Evolutionary conservation across 1,140 invertebrate species (phyloP).

Genomic region (Goniozus legneri): DNA sequence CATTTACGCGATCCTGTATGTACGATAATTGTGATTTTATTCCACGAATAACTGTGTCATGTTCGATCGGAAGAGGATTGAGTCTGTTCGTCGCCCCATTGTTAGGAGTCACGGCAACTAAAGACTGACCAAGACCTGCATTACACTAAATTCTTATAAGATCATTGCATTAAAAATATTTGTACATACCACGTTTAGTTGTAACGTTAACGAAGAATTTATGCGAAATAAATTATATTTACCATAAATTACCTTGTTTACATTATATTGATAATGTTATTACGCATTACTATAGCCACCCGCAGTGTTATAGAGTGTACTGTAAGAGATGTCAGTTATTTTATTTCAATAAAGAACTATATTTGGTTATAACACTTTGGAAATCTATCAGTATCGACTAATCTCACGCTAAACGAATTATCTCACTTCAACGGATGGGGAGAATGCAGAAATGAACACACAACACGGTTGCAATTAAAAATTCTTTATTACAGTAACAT

Average conservation of each 20-base stretch:
- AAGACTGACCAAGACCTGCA: conserved; percentile 54
- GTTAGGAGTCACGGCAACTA: conserved; percentile 41
- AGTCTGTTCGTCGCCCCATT: conserved; percentile 33
- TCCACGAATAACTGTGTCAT: conserved; percentile 18
- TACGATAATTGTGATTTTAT: conserved; percentile 17
- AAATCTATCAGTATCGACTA: no score
- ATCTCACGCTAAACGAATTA: neutral
- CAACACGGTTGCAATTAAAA: conserved; percentile 23
- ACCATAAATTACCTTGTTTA: conserved; percentile 27
- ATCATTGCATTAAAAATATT: conserved; percentile 48
- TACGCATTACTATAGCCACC: no score
- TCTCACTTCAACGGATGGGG: neutral
- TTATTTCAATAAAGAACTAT: no score
- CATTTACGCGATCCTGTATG: conserved; percentile 22
- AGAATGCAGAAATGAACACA: neutral
- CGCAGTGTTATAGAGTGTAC: no score
- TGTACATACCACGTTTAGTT: conserved; percentile 48
- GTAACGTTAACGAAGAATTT: conserved; percentile 41
- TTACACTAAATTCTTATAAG: conserved; percentile 48
- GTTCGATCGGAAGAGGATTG: conserved; percentile 25
- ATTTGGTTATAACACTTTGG: no score
- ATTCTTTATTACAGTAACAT: conserved; percentile 47
- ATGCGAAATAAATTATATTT: conserved; percentile 52
- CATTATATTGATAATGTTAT: no score
- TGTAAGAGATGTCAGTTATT: no score